Conservation (phyloP, 2,113 vertebrate genomes). For the Gopherus flavomarginatus region DNA sequence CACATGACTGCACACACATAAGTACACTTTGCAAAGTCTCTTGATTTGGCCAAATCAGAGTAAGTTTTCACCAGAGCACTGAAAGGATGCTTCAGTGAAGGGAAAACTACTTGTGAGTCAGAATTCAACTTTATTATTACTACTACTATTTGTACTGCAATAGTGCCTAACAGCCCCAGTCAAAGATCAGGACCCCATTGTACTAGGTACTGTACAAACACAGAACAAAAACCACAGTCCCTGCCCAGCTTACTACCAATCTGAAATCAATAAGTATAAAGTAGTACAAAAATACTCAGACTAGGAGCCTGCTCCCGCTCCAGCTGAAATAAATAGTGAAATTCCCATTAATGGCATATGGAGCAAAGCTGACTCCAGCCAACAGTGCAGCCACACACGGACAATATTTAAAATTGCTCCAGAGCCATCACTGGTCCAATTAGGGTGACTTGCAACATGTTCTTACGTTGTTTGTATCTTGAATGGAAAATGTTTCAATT, state of each 20-base stretch:
- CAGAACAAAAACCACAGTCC: not conserved
- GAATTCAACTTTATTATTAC: not conserved
- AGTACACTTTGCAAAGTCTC: not conserved
- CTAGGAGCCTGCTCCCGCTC: not conserved
- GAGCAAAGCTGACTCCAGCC: not conserved
- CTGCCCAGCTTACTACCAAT: not conserved
- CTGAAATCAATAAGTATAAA: not conserved
- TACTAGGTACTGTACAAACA: not conserved
- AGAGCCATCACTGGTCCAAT: not conserved
- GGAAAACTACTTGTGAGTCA: not conserved
- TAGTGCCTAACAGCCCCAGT: not conserved
- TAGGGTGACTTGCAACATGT: not conserved
- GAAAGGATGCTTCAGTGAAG: not conserved
- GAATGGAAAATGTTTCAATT: not conserved
- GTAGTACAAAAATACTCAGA: not conserved
- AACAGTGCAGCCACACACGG: not conserved
- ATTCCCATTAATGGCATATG: not conserved
- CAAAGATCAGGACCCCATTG: not conserved
- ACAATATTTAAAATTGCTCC: not conserved
- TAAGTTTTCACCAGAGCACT: not conserved
- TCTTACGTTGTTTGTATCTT: not conserved
- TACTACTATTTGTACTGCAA: not conserved
- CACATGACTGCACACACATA: not conserved
- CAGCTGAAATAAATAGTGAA: not conserved
- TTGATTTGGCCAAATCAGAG: not conserved